These are phyloP conservation scores for Petrocephalus schoutedeni DNA, from an alignment of 2,797 vertebrate species.

Conservation along the genomic window DNA sequence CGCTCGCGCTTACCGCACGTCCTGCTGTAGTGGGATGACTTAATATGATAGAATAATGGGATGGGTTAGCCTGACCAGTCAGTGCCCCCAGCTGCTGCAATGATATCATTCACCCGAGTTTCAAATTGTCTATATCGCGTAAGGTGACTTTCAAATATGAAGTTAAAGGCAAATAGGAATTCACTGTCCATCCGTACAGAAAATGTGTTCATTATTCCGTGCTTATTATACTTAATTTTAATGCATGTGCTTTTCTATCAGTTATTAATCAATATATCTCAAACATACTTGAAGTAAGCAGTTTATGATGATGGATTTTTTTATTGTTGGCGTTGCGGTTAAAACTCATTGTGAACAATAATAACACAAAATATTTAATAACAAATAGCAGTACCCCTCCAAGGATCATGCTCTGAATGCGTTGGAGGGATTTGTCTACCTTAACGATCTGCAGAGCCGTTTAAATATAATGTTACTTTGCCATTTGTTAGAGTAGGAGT, in stretches of 20 bases:
- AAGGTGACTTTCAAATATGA: background rate
- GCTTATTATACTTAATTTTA: background rate
- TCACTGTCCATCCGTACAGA: background rate
- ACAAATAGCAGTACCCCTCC: background rate
- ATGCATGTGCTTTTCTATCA: background rate
- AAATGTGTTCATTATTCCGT: background rate
- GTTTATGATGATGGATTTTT: background rate
- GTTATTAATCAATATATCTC: background rate
- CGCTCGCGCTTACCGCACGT: constrained; percentile 37
- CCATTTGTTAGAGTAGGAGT: background rate
- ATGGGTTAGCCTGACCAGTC: background rate
- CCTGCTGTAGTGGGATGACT: constrained; percentile 33
- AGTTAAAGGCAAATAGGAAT: background rate
- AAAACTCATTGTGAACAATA: background rate
- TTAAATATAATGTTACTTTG: background rate
- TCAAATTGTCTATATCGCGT: background rate
- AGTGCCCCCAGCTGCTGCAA: background rate
- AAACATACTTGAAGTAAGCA: background rate
- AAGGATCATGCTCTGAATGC: background rate
- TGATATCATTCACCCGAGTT: background rate
- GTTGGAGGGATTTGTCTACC: background rate
- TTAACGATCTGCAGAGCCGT: background rate
- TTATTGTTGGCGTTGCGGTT: background rate
- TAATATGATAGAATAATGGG: constrained; percentile 19
- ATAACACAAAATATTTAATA: background rate